Percentiles rank a stretch among this genome's conserved stretches.
These are phyloP conservation scores for Rhynchotus rufescens DNA, from an alignment of 2,797 vertebrate genomes.

Conservation along the genomic window DNA sequence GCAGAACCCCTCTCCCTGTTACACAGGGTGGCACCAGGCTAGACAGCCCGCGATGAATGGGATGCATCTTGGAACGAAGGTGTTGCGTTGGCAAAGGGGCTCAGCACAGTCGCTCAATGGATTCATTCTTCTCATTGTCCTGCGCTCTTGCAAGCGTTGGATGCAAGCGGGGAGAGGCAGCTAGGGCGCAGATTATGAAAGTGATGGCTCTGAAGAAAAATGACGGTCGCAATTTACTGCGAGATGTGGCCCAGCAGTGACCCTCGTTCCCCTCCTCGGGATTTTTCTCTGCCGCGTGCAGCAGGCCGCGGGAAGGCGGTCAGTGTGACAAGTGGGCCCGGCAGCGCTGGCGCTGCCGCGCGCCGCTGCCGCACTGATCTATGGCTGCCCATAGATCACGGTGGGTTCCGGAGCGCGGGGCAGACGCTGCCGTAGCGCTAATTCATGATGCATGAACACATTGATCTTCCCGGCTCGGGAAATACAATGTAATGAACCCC, in stretches of 20 bases:
- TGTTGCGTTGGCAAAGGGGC: background rate
- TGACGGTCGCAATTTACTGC: constrained; percentile 28
- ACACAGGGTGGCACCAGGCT: background rate
- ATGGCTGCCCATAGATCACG: constrained; percentile 81
- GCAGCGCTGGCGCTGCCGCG: constrained; percentile 66
- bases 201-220: constrained; percentile 23
- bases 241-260: constrained; percentile 49
- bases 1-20: background rate
- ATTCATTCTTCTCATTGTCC: background rate
- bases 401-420: constrained; percentile 82
- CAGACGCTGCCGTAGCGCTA: constrained; percentile 78
- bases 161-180: background rate
- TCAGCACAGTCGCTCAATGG: background rate
- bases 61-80: background rate
- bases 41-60: rapidly evolving
- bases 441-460: constrained; percentile 84
- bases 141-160: background rate
- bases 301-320: constrained; percentile 70
- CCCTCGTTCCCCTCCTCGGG: constrained; percentile 27
- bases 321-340: constrained; percentile 75
- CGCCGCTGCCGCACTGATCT: constrained; percentile 75
- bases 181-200: background rate
- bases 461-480: constrained; percentile 84
- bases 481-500: constrained; percentile 86
- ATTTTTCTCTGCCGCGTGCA: background rate